Evolutionary conservation across 2,888 invertebrate genomes (phyloP), one percentile per base, ranked within the genome.

Genomic region (Tachina fera): DNA sequence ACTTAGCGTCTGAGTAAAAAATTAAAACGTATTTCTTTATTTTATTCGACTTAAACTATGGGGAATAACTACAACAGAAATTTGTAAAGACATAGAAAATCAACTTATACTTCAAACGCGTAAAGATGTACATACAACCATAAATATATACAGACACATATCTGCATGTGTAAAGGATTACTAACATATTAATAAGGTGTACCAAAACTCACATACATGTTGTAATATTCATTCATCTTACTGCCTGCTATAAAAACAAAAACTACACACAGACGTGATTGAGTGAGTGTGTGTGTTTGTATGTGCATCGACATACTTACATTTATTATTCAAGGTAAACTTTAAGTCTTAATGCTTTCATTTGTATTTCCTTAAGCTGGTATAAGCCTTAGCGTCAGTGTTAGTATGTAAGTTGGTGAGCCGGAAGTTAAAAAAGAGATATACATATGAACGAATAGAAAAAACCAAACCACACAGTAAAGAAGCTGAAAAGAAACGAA

Each of bases 301-400:
- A 22, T 56, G 11, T 31, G 11, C 31, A 43, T 14, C 5, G 8
- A 22, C 11, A 63, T 22, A 22, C 19, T 31, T 31, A 31, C 31
- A 16, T 61, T 74, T 76, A 43, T 53, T 78, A 70, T 82, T 86
- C 82, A 86, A 82, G 78, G 75, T 86, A 86, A 79, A 86, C 67
- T 68, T 82, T 74, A 74, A 82, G 78, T 10, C 61, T 82, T 86
- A 78, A 82, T 51, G 65, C 53, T 65, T 75, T 82, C 68, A 85
- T 75, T 82, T 85, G 81, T 77, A 22, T 39, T 63, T 53, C 5
- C 31, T 45, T 74, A 58, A 65, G 43, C 60, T 63, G 61, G n/a
- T 60, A 31, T 60, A 31, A 31, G 6, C 31, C 14, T 60, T 9
- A 22, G 14, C 63, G 22, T 22, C 39, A 19, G 51, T 19, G 43